Evolutionary conservation across 2,797 vertebrate species (phyloP).

Genomic region (Perodicticus potto): DNA sequence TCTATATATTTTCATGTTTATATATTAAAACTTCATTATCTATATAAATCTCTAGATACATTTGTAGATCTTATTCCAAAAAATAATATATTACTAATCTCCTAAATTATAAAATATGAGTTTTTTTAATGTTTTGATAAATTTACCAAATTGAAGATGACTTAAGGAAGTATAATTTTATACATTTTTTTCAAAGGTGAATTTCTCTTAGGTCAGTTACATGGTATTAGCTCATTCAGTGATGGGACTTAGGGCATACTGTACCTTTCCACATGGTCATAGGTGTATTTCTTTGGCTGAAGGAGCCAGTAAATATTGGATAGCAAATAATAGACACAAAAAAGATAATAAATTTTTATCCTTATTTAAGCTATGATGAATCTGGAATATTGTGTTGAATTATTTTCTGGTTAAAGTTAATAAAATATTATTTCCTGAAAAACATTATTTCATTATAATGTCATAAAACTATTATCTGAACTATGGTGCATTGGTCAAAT

Average conservation of each 20-base stretch:
- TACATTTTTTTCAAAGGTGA: neutral
- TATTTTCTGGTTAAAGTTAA: neutral
- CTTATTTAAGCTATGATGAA: neutral
- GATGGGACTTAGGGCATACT: neutral
- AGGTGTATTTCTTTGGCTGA: neutral
- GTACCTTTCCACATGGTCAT: neutral
- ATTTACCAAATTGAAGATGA: neutral
- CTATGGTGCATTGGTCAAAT: neutral
- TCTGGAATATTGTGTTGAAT: neutral
- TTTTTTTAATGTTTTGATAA: neutral
- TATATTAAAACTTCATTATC: neutral
- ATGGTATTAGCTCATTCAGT: neutral
- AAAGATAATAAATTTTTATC: neutral
- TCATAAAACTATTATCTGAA: constrained; percentile 4
- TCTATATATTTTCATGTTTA: neutral
- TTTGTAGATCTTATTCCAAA: constrained; percentile 27
- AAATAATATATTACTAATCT: neutral
- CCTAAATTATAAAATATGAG: neutral
- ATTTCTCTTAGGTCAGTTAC: neutral
- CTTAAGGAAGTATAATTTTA: neutral
- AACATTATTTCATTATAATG: neutral
- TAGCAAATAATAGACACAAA: neutral
- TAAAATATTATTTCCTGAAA: neutral
- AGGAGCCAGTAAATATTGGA: neutral
- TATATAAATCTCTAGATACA: neutral